Conservation (phyloP, 2,888 invertebrate genomes). For the Antheraea assamensis region DNA sequence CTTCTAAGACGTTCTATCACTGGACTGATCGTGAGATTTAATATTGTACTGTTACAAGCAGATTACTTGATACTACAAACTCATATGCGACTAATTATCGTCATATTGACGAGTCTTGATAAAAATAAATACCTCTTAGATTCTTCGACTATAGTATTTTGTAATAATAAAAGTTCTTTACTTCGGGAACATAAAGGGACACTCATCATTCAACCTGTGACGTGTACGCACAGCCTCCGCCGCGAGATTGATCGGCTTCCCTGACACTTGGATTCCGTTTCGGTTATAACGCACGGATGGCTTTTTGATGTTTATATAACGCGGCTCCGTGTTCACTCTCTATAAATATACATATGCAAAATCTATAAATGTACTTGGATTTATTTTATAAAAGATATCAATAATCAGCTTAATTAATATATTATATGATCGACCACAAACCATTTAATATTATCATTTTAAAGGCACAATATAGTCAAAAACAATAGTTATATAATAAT, state of each 20-base stretch:
- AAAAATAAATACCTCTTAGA: not conserved
- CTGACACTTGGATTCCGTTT: conserved; percentile 4
- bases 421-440: not conserved
- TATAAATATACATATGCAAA: not conserved
- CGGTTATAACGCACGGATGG: conserved; percentile 12
- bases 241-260: conserved; percentile 6
- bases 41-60: too few relatives aligned
- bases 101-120: not conserved
- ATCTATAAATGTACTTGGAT: not conserved
- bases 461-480: not conserved
- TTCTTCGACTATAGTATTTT: not conserved
- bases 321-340: not conserved
- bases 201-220: conserved; percentile 12
- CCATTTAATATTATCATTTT: not conserved
- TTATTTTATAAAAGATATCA: not conserved
- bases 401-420: not conserved
- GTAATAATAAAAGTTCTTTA: not conserved
- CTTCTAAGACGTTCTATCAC: too few relatives aligned
- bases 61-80: too few relatives aligned
- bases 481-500: too few relatives aligned
- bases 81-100: not conserved
- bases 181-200: conserved; percentile 6
- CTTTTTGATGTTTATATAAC: conserved; percentile 5
- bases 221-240: not conserved
- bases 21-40: too few relatives aligned